A percentile compares a stretch with the other conserved stretches of the same genome.
phyloP scores from a whole-genome alignment of 2,888 invertebrate genomes.

The Ochropleura leucogaster region DNA sequence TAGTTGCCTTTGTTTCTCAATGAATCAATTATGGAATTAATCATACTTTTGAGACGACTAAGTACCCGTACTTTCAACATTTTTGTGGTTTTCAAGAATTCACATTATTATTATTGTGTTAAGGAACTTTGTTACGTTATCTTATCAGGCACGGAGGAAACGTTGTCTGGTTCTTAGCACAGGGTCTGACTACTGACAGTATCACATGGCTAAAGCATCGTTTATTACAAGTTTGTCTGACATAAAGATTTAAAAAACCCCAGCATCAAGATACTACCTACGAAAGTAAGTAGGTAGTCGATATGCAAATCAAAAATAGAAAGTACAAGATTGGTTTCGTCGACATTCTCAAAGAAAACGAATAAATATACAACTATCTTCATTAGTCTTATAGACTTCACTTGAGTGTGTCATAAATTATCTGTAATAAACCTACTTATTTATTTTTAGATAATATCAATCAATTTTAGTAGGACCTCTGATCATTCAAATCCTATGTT shows the following conservation, averaged over 20 bases:
- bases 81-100: neutral
- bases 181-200: neutral
- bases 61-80: neutral
- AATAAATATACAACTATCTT: constrained; percentile 41
- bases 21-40: neutral
- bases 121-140: neutral
- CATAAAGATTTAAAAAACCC: neutral
- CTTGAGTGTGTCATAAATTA: constrained; percentile 23
- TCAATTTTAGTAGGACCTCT: constrained; percentile 6
- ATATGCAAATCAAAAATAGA: constrained; percentile 66
- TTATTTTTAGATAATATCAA: constrained; percentile 15
- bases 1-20: neutral
- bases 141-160: neutral
- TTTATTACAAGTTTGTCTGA: neutral
- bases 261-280: constrained; percentile 20
- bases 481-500: constrained; percentile 8
- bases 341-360: constrained; percentile 28
- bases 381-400: constrained; percentile 32
- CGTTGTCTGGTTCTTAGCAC: neutral
- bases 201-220: neutral
- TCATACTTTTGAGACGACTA: neutral
- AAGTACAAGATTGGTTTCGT: constrained; percentile 51
- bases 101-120: too few species aligned
- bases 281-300: constrained; percentile 42
- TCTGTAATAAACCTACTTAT: constrained; percentile 42